phyloP scores from a whole-genome alignment of 2,113 vertebrate genomes.

The Ciconia stormi region DNA sequence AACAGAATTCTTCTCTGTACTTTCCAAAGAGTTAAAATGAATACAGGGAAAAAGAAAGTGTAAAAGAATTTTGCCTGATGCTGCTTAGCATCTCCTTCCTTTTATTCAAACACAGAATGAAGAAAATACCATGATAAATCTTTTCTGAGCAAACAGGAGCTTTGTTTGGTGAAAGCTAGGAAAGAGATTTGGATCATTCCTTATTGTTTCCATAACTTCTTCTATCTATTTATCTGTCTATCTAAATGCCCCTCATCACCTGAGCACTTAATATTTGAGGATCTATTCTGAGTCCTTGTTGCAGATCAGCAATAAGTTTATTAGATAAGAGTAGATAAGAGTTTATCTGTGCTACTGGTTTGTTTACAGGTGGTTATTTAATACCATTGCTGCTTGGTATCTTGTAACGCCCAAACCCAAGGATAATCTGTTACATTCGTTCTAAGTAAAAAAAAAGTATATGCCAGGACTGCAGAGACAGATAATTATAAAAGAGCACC shows the following conservation, averaged over 20 bases:
- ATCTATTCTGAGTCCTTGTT: not conserved
- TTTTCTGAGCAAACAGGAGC: not conserved
- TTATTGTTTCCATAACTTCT: not conserved
- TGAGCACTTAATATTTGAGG: not conserved
- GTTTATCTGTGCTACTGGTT: not conserved
- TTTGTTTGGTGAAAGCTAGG: not conserved
- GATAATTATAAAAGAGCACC: slow-evolving; percentile 63
- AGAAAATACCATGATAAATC: not conserved
- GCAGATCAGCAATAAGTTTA: not conserved
- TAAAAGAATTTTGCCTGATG: not conserved
- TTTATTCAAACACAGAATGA: not conserved
- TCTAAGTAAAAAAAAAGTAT: not conserved
- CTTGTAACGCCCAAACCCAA: not conserved
- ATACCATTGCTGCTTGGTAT: not conserved
- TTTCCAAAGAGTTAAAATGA: not conserved
- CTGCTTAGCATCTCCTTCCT: not conserved
- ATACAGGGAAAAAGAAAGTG: not conserved
- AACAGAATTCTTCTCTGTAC: not conserved
- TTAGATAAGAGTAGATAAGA: not conserved
- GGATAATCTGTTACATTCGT: not conserved
- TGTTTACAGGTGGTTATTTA: not conserved
- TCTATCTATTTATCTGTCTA: not conserved
- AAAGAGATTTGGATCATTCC: not conserved
- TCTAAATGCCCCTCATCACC: not conserved
- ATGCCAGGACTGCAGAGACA: not conserved